Evolutionary conservation across 2,797 vertebrate species (phyloP), one percentile per base, ranked within the genome.

Genomic region (Melopsittacus undulatus): DNA sequence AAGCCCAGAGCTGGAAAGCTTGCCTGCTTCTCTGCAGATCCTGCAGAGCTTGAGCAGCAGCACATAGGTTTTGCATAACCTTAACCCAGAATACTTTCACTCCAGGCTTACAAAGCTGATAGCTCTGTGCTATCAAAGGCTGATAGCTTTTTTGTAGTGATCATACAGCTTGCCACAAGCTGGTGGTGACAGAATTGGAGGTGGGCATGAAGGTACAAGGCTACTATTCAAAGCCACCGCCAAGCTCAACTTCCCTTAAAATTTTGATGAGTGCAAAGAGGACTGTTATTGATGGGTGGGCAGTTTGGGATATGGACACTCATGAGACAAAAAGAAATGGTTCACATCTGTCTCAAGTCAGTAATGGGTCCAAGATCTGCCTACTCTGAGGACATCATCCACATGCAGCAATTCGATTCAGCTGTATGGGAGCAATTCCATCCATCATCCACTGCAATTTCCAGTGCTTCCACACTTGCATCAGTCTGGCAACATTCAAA

Each of bases 51-150:
- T 17, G 29, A 69, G 59, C 10, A 87, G 54, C 54, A 84, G 34
- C 49, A 43, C 0, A 0, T 10, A 36, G 27, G 17, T 18, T 91
- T 70, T 16, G 10, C 8, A 38, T 2, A 30, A 56, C 34, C 36
- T 92, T 34, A 64, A 27, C 29, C 18, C 74, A 38, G 46, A 74
- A 11, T 29, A 9, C 10, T 9, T 26, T 26, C 49, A 29, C 14
- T 42, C 21, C 56, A 36, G 36, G 29, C 8, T 63, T 13, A 7
- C 29, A 61, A 29, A 64, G 20, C 24, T 27, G 66, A 23, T 9
- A 48, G n/a, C 34, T 30, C 34, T 36, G 57, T 11, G 34, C 15
- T 26, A 15, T 36, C 23, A 59, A 59, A 38, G n/a, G 32, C 30
- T 30, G 72, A 29, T 9, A 45, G 29, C 27, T 29, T 59, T 59